Base-by-base conservation (phyloP, 2,888 invertebrate genomes). In the Tachina lurida region DNA sequence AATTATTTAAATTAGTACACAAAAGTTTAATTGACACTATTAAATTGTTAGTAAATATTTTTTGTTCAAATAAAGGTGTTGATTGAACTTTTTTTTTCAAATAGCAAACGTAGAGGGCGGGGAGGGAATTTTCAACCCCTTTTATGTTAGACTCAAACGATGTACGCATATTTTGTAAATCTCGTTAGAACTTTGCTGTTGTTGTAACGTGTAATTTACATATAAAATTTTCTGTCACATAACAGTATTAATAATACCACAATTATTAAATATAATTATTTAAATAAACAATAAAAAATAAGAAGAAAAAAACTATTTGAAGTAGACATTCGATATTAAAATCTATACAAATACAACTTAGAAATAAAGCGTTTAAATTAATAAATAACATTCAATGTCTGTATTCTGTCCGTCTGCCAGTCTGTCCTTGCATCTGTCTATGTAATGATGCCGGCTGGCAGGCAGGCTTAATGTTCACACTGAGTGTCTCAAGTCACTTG, bases 401-500 rank as follows among this genome's bases (percentile, higher is more conserved):
- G 31, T 31, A 8, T 10, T 52, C n/a, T 13, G 10, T 43, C 12
- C 12, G 43, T 65, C 74, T 13, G 10, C 19, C 12, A 5, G 43
- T 65, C 74, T 15, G 49, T 41, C 63, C 41, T 31, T n/a, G 3
- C 9, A n/a, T 17, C 12, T 43, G 60, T 60, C 19, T 77, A 10
- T 45, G 13, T 10, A 10, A n/a, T 10, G 8, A 1, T 43, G 22
- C 19, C 39, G 63, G 9, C 47, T 54, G 22, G 10, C 60, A 10
- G 65, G 15, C 31, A 43, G 62, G 70, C 52, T 78, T 77, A 39
- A 49, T 15, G 49, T 49, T 19, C 13, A 45, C 49, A 60, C 65
- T 76, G 49, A 52, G 62, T 70, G 43, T 63, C 65, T 71, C 56
- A 60, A 81, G 31, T 19, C 80, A 81, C 74, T 74, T 67, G 74